Conservation (phyloP, 2,113 vertebrate genomes). For the Steatornis caripensis region DNA sequence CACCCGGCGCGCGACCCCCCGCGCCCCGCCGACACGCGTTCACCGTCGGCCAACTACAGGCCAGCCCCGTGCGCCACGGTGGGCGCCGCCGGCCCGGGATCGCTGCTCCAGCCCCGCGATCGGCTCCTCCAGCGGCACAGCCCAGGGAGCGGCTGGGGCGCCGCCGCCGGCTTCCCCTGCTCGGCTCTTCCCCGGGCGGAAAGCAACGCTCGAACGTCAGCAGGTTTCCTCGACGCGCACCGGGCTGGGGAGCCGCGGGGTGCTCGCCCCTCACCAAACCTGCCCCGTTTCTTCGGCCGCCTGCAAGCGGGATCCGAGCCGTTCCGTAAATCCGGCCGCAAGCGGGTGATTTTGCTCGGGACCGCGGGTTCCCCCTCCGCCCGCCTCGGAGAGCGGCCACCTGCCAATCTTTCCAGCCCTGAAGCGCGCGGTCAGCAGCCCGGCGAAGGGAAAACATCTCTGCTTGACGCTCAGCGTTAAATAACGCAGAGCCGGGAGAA, state of each 20-base stretch:
- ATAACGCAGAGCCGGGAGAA: slow-evolving; percentile 19
- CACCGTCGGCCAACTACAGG: fast-evolving
- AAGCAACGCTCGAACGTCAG: neutral
- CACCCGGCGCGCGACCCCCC: neutral
- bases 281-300: fast-evolving
- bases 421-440: neutral
- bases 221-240: fast-evolving
- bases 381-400: neutral
- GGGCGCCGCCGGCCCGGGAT: no score
- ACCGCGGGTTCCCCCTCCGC: neutral
- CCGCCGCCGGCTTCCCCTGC: no score
- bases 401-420: neutral
- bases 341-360: neutral
- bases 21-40: fast-evolving
- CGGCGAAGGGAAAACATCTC: neutral
- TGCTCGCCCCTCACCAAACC: neutral
- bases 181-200: neutral
- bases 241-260: fast-evolving
- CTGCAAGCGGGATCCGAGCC: fast-evolving
- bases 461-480: neutral
- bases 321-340: neutral
- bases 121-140: neutral
- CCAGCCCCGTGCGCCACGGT: neutral
- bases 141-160: no score
- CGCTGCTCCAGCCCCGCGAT: no score